Percentiles rank a stretch among this genome's conserved stretches.
Evolutionary conservation across 2,888 invertebrate species (phyloP).

Genomic region (Lasius fuliginosus): DNA sequence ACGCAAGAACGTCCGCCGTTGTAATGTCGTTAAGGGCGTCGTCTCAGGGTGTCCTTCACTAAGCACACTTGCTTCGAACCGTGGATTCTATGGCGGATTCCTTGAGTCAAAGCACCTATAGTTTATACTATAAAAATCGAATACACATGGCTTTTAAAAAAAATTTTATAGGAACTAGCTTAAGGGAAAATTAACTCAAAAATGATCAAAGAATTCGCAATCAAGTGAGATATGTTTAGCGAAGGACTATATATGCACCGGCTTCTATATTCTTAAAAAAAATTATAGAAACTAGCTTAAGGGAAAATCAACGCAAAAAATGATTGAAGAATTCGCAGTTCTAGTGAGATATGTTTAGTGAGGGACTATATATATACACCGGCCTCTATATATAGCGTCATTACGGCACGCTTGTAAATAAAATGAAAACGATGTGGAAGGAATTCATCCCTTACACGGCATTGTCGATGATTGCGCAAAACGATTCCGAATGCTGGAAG

Average conservation of each 20-base stretch:
- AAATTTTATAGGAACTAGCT: no score
- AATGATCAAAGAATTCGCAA: not conserved
- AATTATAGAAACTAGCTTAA: not conserved
- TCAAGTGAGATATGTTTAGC: not conserved
- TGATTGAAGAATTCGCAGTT: not conserved
- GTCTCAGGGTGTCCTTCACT: not conserved
- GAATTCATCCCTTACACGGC: slow-evolving; percentile 75
- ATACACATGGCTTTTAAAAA: not conserved
- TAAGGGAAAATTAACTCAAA: not conserved
- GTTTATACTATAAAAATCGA: not conserved
- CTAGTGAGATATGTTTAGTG: not conserved
- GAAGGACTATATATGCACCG: not conserved
- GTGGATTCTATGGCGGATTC: not conserved
- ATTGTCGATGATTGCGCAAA: slow-evolving; percentile 65
- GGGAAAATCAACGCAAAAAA: not conserved
- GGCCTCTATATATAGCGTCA: slow-evolving; percentile 1
- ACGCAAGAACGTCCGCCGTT: slow-evolving; percentile 4
- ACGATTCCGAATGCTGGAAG: slow-evolving; percentile 29
- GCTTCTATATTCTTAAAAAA: not conserved
- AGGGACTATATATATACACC: not conserved
- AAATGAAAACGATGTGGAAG: slow-evolving; percentile 66
- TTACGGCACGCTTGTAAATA: slow-evolving; percentile 68
- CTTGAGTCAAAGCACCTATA: not conserved
- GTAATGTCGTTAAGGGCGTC: not conserved
- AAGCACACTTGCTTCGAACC: not conserved